A percentile compares a stretch with the other conserved stretches of the same genome.
Evolutionary conservation across 1,140 invertebrate species (phyloP).

Genomic region (Linepithema humile): DNA sequence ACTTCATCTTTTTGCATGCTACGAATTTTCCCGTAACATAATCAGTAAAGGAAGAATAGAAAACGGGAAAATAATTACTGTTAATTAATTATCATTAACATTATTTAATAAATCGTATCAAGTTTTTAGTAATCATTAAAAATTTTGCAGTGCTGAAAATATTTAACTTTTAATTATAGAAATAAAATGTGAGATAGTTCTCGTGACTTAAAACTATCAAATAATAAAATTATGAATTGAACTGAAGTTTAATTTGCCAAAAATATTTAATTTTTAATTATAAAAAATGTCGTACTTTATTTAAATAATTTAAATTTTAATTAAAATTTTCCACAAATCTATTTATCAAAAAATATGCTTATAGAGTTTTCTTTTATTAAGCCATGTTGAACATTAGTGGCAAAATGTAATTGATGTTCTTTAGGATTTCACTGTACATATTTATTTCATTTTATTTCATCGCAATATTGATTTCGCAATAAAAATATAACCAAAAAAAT

Average conservation of each 20-base stretch:
- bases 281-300: background rate
- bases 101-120: too few species aligned
- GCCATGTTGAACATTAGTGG: background rate
- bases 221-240: background rate
- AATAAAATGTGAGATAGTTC: background rate
- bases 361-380: background rate
- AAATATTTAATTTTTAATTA: background rate
- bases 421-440: too few species aligned
- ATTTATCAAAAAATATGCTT: background rate
- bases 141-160: too few species aligned
- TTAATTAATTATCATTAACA: background rate
- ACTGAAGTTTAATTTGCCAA: background rate
- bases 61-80: background rate
- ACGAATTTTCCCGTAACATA: background rate
- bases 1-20: background rate
- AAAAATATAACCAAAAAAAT: too few species aligned
- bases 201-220: background rate
- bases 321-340: background rate
- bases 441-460: too few species aligned
- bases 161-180: background rate
- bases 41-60: background rate
- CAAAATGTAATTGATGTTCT: too few species aligned
- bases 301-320: background rate
- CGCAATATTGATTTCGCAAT: too few species aligned
- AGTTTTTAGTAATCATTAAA: background rate